Base-by-base conservation (phyloP, 2,888 invertebrate species). In the Brenthis hecate region DNA sequence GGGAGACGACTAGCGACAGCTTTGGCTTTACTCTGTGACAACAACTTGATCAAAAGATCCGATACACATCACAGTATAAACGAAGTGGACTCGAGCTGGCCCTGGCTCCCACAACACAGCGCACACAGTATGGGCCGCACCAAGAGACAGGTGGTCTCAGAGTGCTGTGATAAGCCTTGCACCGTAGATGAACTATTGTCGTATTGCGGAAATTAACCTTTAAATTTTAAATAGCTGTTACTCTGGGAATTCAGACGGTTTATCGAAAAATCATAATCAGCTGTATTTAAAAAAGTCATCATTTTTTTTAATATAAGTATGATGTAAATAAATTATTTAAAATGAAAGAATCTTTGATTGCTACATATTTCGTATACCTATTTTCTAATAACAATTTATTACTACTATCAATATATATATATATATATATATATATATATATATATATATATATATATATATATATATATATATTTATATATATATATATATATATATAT, bases 161-260 rank as follows among this genome's bases (percentile, higher is more conserved):
- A 81, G 53, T 85, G 85, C 76, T 85, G 85, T 64, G 76, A 77
- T 3, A 81, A 81, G 13, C 75, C 81, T 0, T 85, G 85, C 69
- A 71, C 76, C 0, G 16, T 56, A 5, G 50, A 70, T 6, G 73
- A 72, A 36, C 47, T 74, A 5, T 43, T 71, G 23, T 57, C 66
- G 1, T 74, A 73, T 28, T 74, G 74, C 19, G 23, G 57, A 53
- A 53, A 3, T 16, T 28, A 66, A 36, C 8, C 14, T 56, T 32
- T 55, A 48, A 61, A 32, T 28, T 11, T 5, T 11, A 50, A 4
- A 16, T 11, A n/a, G 19, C 19, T 14, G 16, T 36, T 36, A 32
- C 16, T 11, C 5, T 43, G 11, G 19, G 8, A 58, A 48, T 28
- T 48, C 47, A n/a, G 48, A n/a, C 19, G 28, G 28, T 28, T 28